Base-by-base conservation (phyloP, 1,140 invertebrate genomes). In the Marisa cornuarietis region DNA sequence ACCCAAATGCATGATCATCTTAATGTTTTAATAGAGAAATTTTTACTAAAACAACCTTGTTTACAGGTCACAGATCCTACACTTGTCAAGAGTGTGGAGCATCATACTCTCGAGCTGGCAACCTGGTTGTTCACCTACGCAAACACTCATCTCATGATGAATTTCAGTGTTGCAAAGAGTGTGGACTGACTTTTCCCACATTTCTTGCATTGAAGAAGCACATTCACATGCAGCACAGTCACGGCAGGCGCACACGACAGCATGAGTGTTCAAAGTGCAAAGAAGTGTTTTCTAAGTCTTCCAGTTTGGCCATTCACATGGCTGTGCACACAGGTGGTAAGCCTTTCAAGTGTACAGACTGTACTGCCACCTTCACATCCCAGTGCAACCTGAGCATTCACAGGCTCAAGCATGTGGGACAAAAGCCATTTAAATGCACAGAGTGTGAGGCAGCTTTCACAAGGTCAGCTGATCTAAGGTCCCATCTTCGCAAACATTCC, bases 21-120 rank as follows among this genome's bases (percentile, higher is more conserved):
- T n/a, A n/a, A n/a, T n/a, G 31, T 42, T 6, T 42, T 42, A 42
- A 42, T 42, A 42, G 31, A 42, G 31, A 42, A 2, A 42, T 42
- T 42, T 42, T 42, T 42, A 42, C 31, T 42, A 42, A 42, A 42
- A 42, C 31, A 42, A 42, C 31, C 31, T 6, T 42, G 31, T 42
- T 66, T 87, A 96, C 96, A 0, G 96, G 96, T 1, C 93, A 95
- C 79, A 92, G 94, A 8, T 96, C 96, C 5, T 97, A 96, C 51
- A 63, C 16, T 24, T 78, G 80, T 61, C 22, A 24, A 24, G 22
- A 54, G 26, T 81, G 76, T 72, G 13, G 22, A 9, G 94, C 95
- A 61, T 58, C 75, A 88, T 97, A 98, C 89, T 96, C 96, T 71
- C 93, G 95, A 52, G 96, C 96, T 87, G 96, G 96, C 87, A 96